phyloP scores from a whole-genome alignment of 2,113 vertebrate species.

The Zapornia atra region DNA sequence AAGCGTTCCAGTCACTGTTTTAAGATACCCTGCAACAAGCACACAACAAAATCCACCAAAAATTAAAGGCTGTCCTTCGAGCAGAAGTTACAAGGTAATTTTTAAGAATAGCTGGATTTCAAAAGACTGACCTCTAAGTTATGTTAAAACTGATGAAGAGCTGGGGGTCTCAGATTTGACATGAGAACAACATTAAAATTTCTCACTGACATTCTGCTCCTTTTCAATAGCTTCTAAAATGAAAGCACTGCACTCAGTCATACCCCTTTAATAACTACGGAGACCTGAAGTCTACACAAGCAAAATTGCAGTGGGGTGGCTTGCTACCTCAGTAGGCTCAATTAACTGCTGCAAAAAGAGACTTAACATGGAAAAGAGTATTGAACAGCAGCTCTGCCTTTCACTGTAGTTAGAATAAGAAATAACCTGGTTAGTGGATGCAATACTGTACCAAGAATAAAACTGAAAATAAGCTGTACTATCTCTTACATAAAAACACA shows the following conservation, averaged over 20 bases:
- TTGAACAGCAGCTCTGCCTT: neutral
- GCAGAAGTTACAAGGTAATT: neutral
- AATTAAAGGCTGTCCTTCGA: neutral
- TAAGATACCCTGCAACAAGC: neutral
- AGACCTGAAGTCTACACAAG: neutral
- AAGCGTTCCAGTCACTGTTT: neutral
- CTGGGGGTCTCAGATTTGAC: neutral
- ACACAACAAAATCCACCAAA: neutral
- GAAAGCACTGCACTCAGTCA: neutral
- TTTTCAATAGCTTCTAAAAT: neutral
- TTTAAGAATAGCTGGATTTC: neutral
- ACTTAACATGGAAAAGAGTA: neutral
- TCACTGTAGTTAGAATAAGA: neutral
- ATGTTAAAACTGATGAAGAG: neutral
- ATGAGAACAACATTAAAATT: neutral
- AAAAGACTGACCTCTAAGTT: neutral
- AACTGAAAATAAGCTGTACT: neutral
- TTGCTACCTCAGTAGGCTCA: neutral
- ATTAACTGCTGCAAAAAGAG: neutral
- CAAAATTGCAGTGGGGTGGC: neutral
- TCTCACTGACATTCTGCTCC: neutral
- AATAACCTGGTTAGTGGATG: neutral
- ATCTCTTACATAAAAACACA: slow-evolving; percentile 30
- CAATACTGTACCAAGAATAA: neutral
- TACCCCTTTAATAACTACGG: neutral